Evolutionary conservation across 1,140 invertebrate species (phyloP), one percentile per base, ranked within the genome.

Genomic region (Drosophila arawakana): DNA sequence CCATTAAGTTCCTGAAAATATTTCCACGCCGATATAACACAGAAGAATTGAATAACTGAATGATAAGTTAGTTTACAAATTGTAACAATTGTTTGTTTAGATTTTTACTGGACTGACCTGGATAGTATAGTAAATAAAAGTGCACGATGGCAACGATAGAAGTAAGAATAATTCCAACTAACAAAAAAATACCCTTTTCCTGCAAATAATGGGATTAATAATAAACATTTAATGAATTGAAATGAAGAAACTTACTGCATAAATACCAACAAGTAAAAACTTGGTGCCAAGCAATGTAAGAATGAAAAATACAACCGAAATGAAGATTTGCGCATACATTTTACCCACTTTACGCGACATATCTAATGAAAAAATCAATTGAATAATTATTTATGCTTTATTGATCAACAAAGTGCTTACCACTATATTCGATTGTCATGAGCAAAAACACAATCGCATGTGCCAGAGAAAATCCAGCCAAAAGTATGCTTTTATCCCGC

Each of bases 191-290:
- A 2, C 34, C 46, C 0, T 0, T 21, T 25, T 50, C 35, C 60
- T 62, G n/a, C 2, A 25, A 1, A 21, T 21, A 9, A 6, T 13
- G 9, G 37, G 8, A 8, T 9, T 7, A 11, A 13, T n/a, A 25
- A 30, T 18, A 21, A 3, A 3, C 1, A 30, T 2, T 11, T 11
- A 21, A 11, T 2, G 0, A n/a, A 61, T 18, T 37, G 8, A 8
- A 54, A 10, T 10, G 30, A 8, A 9, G 2, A 11, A 3, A 50
- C 59, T 50, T 50, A 62, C 59, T 37, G 7, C 9, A 37, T 62
- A 62, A 25, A 62, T 62, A 6, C 59, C 59, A 62, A 39, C 8
- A 30, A 62, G 49, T 39, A 62, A 21, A 25, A 39, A 39, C 8
- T 50, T 37, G 7, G 59, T 13, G 9, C 59, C 59, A 30, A 30